A percentile compares a stretch with the other conserved stretches of the same genome.
phyloP scores from a whole-genome alignment of 2,888 invertebrate species.

The Tanypteryx hageni region DNA sequence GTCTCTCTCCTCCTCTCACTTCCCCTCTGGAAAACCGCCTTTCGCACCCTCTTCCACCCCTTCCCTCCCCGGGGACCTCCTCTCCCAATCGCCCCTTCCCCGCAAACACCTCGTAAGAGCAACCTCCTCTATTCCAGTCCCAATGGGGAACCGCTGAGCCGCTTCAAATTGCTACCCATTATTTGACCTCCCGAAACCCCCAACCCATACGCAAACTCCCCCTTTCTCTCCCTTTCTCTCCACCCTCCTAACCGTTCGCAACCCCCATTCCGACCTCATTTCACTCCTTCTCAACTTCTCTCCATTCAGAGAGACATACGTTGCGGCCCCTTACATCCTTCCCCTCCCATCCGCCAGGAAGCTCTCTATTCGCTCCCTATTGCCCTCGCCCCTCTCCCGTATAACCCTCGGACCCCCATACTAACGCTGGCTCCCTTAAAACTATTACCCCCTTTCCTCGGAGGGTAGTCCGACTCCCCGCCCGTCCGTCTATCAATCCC shows the following conservation, averaged over 20 bases:
- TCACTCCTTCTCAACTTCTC: not conserved
- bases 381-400: no score
- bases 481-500: no score
- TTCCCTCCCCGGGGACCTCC: no score
- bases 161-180: slow-evolving; percentile 17
- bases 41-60: no score
- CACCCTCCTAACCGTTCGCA: no score
- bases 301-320: not conserved
- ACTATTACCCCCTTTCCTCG: no score
- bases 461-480: no score
- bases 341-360: not conserved
- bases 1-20: no score
- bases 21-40: no score
- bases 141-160: slow-evolving; percentile 2
- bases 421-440: no score
- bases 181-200: slow-evolving; percentile 23
- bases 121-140: not conserved
- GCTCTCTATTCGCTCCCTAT: not conserved
- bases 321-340: not conserved
- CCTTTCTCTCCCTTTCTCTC: not conserved
- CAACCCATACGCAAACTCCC: slow-evolving; percentile 1
- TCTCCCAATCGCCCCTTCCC: no score
- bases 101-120: not conserved
- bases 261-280: not conserved
- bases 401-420: no score